Conservation (phyloP, 1,140 invertebrate species). For the Thalassaphorura encarpata region DNA sequence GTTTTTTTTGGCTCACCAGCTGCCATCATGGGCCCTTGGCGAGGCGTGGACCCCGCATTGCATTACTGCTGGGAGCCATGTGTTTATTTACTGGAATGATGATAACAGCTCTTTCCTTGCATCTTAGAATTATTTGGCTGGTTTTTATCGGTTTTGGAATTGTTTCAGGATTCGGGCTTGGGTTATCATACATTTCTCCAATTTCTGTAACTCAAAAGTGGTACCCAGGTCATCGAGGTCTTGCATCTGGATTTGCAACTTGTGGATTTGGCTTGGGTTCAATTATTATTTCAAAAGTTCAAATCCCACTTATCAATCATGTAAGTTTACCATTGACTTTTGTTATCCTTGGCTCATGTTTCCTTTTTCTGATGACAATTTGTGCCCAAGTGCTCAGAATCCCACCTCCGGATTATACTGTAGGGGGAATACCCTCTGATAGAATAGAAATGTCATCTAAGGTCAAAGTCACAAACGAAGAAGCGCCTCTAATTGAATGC, state of each 20-base stretch:
- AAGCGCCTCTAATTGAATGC: constrained; percentile 13
- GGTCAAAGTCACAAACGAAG: neutral
- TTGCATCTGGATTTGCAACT: constrained; percentile 26
- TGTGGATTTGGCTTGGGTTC: constrained; percentile 28
- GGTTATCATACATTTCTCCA: constrained; percentile 27
- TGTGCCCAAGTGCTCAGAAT: constrained; percentile 14
- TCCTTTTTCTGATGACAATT: constrained; percentile 8
- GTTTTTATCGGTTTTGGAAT: constrained; percentile 24
- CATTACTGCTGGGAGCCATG: constrained; percentile 5
- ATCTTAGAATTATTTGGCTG: constrained; percentile 20
- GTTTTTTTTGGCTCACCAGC: constrained; percentile 19
- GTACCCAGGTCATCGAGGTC: constrained; percentile 26
- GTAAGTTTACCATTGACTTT: constrained; percentile 24
- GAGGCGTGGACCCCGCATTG: constrained; percentile 15
- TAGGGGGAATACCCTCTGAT: neutral
- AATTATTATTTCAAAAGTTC: constrained; percentile 23
- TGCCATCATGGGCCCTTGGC: constrained; percentile 23
- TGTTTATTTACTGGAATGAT: constrained; percentile 19
- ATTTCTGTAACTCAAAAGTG: constrained; percentile 27
- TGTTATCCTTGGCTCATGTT: constrained; percentile 17
- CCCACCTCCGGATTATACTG: constrained; percentile 13
- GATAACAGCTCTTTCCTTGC: constrained; percentile 16
- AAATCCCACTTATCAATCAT: constrained; percentile 11
- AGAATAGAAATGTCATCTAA: neutral
- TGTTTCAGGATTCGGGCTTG: constrained; percentile 20